Base-by-base conservation (phyloP, 2,888 invertebrate genomes). In the Onchidella celtica region DNA sequence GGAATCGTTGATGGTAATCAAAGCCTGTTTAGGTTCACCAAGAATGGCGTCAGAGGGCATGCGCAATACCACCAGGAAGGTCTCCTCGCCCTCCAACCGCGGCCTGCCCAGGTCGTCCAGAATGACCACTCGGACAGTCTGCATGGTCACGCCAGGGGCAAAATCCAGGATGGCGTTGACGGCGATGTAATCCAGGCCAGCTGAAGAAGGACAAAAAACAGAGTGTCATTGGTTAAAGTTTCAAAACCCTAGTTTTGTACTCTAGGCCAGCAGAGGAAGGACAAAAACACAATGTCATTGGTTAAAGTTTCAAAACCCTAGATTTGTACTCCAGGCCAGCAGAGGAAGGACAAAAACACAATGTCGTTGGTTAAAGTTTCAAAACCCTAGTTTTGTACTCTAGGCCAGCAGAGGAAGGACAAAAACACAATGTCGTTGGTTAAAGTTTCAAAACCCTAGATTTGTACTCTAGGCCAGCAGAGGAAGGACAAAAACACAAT, bases 61-160 rank as follows among this genome's bases (percentile, higher is more conserved):
- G 1, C 90, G 86, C 38, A 93, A 88, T 11, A 91, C 86, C 17
- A 93, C 86, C 84, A 91, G 87, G 82, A 93, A 93, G 1, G 85
- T 89, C 86, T 93, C 93, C 3, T 86, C 82, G 2, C 93, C 93
- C 85, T 93, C 93, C n/a, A 93, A 84, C 1, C 84, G 78, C 0
- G 93, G 92, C 70, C 88, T 88, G 36, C 92, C 92, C 6, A 92
- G 87, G 86, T 93, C 93, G 86, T 93, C 93, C 59, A 93, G 81
- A 55, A 93, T 92, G 34, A 86, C 88, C 32, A 93, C 89, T 27
- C 87, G 81, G 6, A 93, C 85, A 2, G 89, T 90, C 82, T 91
- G 90, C 85, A 88, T 86, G 59, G 91, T 91, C 79, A 90, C 91
- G 3, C 92, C 92, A 17, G 93, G 91, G 69, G 87, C 88, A 85